A percentile compares a stretch with the other conserved stretches of the same genome.
phyloP scores from a whole-genome alignment of 2,888 invertebrate species.

The Polyploca ridens region DNA sequence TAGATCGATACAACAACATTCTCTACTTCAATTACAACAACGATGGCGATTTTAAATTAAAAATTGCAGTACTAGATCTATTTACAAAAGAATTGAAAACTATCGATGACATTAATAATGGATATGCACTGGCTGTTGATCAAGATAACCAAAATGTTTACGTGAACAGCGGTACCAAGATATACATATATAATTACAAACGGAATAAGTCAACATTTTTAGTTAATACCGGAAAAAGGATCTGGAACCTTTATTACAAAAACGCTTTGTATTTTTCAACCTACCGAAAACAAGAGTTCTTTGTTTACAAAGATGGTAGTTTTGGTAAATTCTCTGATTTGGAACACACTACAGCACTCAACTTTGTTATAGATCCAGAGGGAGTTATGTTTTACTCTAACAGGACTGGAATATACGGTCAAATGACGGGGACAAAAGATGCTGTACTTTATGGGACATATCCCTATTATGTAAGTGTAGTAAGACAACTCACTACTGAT shows the following conservation, averaged over 20 bases:
- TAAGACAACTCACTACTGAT: constrained; percentile 1
- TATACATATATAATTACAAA: constrained; percentile 14
- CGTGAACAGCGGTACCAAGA: constrained; percentile 14
- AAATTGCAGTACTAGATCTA: neutral
- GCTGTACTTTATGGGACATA: neutral
- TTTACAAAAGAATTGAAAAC: neutral
- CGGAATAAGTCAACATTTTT: neutral
- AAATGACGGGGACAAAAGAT: neutral
- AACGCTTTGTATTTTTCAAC: constrained; percentile 4
- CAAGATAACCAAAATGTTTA: neutral
- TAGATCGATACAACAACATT: neutral
- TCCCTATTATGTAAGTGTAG: neutral
- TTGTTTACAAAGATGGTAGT: neutral
- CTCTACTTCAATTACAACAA: constrained; percentile 7
- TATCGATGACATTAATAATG: neutral
- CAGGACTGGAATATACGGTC: neutral
- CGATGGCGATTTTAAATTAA: neutral
- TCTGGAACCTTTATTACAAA: constrained; percentile 10
- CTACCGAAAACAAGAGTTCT: neutral
- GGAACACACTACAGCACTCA: constrained; percentile 3
- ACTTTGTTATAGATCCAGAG: neutral
- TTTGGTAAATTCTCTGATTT: neutral
- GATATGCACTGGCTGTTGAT: neutral
- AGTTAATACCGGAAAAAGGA: neutral
- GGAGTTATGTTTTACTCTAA: constrained; percentile 4